Percentiles rank a stretch among this genome's conserved stretches.
These are phyloP conservation scores for Onychostruthus taczanowskii DNA, from an alignment of 2,113 vertebrate species.

Conservation along the genomic window DNA sequence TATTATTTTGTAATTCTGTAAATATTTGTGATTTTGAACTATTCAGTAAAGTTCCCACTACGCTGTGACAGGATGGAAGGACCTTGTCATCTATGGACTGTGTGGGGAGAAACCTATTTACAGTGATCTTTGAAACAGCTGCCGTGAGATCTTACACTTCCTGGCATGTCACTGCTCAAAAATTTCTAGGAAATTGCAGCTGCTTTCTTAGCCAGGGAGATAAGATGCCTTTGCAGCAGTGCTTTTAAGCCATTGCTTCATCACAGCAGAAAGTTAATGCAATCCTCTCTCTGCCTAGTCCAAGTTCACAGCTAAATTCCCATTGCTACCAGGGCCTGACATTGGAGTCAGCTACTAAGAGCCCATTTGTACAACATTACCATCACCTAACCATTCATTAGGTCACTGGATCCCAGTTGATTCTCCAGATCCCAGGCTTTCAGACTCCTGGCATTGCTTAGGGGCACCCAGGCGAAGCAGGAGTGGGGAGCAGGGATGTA, in stretches of 20 bases:
- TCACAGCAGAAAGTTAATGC: background rate
- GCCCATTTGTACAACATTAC: background rate
- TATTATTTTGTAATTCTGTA: slow-evolving; percentile 39
- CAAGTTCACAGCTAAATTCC: background rate
- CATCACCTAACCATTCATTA: background rate
- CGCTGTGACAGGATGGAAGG: background rate
- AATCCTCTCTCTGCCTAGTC: accelerated
- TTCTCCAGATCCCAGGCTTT: background rate
- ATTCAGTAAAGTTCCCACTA: background rate
- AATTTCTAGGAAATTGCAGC: slow-evolving; percentile 49
- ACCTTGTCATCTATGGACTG: background rate
- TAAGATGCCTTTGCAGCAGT: slow-evolving; percentile 18
- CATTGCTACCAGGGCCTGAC: background rate
- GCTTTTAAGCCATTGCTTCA: background rate
- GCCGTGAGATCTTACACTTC: background rate
- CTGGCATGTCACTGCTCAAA: slow-evolving; percentile 19
- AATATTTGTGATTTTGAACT: slow-evolving; percentile 39
- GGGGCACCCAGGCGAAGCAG: background rate
- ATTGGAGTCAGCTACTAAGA: background rate
- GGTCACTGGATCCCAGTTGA: background rate
- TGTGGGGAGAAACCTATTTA: background rate
- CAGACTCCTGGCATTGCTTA: background rate
- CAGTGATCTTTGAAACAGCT: slow-evolving; percentile 24
- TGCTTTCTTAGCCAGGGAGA: slow-evolving; percentile 28
- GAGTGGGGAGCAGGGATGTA: background rate